These are phyloP conservation scores for Priocnemis perturbator DNA, from an alignment of 2,888 invertebrate species.

Conservation along the genomic window DNA sequence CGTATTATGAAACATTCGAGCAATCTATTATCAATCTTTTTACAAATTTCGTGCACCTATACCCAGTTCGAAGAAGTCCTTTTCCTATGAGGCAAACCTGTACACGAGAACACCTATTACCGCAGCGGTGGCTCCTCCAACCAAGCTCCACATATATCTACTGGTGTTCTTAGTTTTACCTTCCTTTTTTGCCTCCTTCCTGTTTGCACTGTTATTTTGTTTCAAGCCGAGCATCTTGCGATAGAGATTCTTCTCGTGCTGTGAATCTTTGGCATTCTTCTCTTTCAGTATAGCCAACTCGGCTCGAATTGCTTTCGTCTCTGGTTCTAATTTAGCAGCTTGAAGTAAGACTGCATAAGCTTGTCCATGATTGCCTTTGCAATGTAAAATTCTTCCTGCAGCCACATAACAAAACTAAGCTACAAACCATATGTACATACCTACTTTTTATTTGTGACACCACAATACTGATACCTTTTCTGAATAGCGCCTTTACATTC, in stretches of 20 bases:
- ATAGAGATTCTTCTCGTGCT: slow-evolving; percentile 81
- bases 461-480: slow-evolving; percentile 83
- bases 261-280: slow-evolving; percentile 78
- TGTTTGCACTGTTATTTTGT: slow-evolving; percentile 34
- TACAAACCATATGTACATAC: background rate
- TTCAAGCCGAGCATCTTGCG: slow-evolving; percentile 80
- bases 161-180: slow-evolving; percentile 58
- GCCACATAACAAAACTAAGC: slow-evolving; percentile 10
- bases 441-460: slow-evolving; percentile 22
- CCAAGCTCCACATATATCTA: slow-evolving; percentile 82
- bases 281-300: slow-evolving; percentile 78
- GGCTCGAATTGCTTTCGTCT: slow-evolving; percentile 79
- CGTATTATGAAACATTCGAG: too few species aligned
- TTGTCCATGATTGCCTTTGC: slow-evolving; percentile 82
- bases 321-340: slow-evolving; percentile 81
- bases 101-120: slow-evolving; percentile 86
- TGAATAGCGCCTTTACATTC: slow-evolving; percentile 93
- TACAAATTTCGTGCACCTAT: too few species aligned
- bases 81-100: slow-evolving; percentile 77
- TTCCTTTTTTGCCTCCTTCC: slow-evolving; percentile 34
- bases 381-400: slow-evolving; percentile 79
- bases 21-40: too few species aligned
- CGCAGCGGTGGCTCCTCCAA: slow-evolving; percentile 82
- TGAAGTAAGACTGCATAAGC: slow-evolving; percentile 82
- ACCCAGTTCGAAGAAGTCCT: background rate